Evolutionary conservation across 2,888 invertebrate genomes (phyloP), one percentile per base, ranked within the genome.

Genomic region (Neoitamus cyanurus): DNA sequence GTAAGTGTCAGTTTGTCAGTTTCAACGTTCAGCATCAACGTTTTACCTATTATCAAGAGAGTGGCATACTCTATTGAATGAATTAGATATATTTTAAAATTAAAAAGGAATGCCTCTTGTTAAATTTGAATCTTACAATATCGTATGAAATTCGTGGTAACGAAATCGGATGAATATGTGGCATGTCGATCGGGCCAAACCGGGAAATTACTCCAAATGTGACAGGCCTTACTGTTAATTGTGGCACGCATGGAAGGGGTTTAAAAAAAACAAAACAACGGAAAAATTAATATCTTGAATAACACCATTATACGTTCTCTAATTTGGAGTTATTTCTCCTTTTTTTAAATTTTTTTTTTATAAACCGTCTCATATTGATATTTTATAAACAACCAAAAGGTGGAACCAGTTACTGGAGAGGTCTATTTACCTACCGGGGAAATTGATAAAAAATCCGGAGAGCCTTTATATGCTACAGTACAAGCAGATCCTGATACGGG

Each of bases 401-500:
- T 58, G 58, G 58, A 58, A 58, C 58, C 58, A 58, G 58, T 58
- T 25, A 58, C 58, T 20, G 58, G 58, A 7, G 58, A 58, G 28
- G 42, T 75, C 13, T 95, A 95, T 95, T 93, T 94, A 86, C 94
- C 94, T 70, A 90, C 90, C 2, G 94, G 94, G 83, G 93, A 94
- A 30, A 93, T 93, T 88, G 95, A 95, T 89, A 94, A 94, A 0
- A 91, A 92, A 82, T 93, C 94, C 13, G 94, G 94, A 70, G 94
- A 95, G 87, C 92, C 93, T 11, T 91, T 95, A 75, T 95, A 94
- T 89, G 93, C 94, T 11, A 94, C 95, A 69, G 94, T 95, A 80
- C 94, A 94, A 88, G 93, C 95, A 7, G 95, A 95, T 88, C 94
- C 95, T 1, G 92, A 93, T 84, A 95, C 95, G 9, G 95, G 95